Base-by-base conservation (phyloP, 2,888 invertebrate species). In the Netelia virgata region DNA sequence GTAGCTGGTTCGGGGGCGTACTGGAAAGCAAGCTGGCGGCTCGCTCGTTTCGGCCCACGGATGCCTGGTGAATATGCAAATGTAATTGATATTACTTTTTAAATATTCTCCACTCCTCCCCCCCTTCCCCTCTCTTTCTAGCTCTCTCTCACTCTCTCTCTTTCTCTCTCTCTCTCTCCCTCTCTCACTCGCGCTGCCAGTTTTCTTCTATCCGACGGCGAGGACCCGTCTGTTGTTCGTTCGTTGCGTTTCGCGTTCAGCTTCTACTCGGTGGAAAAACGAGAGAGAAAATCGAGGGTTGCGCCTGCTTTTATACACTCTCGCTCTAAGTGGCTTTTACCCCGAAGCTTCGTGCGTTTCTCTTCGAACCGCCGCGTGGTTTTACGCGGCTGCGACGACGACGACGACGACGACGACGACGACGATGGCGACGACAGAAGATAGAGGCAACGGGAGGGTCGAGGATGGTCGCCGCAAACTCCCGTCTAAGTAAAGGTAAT, bases 31-130 rank as follows among this genome's bases (percentile, higher is more conserved):
- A 84, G 84, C 84, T 82, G 84, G 84, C 74, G 84, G 70, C 84
- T 82, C 70, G 82, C 61, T 80, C 77, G 80, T 77, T 73, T 84
- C 81, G 82, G 81, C 82, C 86, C 84, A 82, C 85, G 86, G 86
- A 87, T 89, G 90, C 87, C 87, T 88, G 87, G 92, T 90, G 91
- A 90, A 93, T 92, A 93, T 93, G 93, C 93, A 93, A 93, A 93
- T 93, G 92, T 92, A 93, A 93, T 93, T 93, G 92, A 92, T 93
- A 93, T 93, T 93, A 93, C 92, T 93, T 93, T 93, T 93, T 93
- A 93, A 93, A 93, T 93, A 93, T 93, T 93, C 93, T 91, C 91
- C 91, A 90, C 91, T 89, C 87, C 87, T 66, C 68, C 81, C 66
- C 68, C 75, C 82, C 83, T 82, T 74, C 63, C 53, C 82, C 55